A percentile compares a stretch with the other conserved stretches of the same genome.
phyloP scores from a whole-genome alignment of 2,888 invertebrate species.

The Tetanocera ferruginea region DNA sequence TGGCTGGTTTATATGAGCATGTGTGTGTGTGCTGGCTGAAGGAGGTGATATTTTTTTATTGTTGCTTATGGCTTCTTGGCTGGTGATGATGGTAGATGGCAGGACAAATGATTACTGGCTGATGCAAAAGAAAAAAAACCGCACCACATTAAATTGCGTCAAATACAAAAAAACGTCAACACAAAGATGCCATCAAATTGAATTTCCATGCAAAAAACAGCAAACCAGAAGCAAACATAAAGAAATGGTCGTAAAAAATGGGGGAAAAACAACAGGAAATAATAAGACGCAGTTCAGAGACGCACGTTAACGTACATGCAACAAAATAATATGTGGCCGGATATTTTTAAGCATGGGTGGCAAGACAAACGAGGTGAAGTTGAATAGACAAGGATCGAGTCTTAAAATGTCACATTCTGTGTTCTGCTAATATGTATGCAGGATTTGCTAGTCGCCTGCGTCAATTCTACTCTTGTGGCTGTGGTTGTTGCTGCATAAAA shows the following conservation, averaged over 20 bases:
- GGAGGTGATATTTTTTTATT: not conserved
- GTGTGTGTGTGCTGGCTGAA: not conserved
- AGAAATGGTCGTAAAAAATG: not conserved
- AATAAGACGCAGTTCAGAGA: slow-evolving; percentile 35
- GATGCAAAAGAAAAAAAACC: not conserved
- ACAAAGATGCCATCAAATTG: slow-evolving; percentile 14
- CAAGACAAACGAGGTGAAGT: not conserved
- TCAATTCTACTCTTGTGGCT: not conserved
- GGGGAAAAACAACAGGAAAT: not conserved
- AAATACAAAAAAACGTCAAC: not conserved
- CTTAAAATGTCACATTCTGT: not conserved
- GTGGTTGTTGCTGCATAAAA: not conserved
- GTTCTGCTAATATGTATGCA: not conserved
- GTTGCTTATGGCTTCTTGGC: not conserved
- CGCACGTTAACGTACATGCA: not conserved
- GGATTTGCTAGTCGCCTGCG: too few species aligned
- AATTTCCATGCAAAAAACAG: slow-evolving; percentile 25
- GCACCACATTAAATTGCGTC: not conserved
- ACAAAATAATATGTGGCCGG: not conserved
- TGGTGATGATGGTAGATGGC: slow-evolving; percentile 2
- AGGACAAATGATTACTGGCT: slow-evolving; percentile 36
- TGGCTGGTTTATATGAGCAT: not conserved
- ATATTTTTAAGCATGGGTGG: too few species aligned
- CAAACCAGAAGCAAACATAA: not conserved
- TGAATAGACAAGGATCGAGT: too few species aligned